A percentile compares a stretch with the other conserved stretches of the same genome.
These are phyloP conservation scores for Pelochelys cantorii DNA, from an alignment of 2,797 vertebrate species.

Conservation along the genomic window DNA sequence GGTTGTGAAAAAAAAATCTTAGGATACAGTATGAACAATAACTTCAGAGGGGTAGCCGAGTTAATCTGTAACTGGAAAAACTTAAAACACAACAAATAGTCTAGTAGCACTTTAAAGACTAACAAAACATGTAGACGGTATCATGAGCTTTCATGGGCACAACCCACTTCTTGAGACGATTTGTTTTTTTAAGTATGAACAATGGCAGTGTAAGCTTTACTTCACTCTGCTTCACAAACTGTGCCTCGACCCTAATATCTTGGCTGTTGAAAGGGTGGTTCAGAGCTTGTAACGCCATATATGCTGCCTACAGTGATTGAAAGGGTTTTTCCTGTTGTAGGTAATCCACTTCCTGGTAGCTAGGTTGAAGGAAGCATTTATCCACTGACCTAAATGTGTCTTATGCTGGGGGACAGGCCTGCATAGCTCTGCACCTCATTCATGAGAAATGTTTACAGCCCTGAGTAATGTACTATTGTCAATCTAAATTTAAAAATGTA, in stretches of 20 bases:
- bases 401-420: neutral
- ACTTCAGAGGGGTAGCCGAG: too few species aligned
- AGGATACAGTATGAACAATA: neutral
- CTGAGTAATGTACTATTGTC: neutral
- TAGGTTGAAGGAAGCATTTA: neutral
- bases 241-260: neutral
- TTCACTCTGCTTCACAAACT: neutral
- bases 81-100: too few species aligned
- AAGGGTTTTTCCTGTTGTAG: neutral
- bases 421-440: neutral
- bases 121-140: too few species aligned
- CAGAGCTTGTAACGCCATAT: neutral
- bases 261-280: neutral
- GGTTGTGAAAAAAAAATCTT: neutral
- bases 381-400: neutral
- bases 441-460: neutral
- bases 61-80: too few species aligned
- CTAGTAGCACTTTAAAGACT: too few species aligned
- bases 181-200: neutral
- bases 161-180: too few species aligned
- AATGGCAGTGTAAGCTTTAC: neutral
- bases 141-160: too few species aligned
- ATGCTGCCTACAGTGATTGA: neutral
- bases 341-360: neutral
- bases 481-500: neutral